Base-by-base conservation (phyloP, 2,888 invertebrate species). In the Eupithecia tripunctaria region DNA sequence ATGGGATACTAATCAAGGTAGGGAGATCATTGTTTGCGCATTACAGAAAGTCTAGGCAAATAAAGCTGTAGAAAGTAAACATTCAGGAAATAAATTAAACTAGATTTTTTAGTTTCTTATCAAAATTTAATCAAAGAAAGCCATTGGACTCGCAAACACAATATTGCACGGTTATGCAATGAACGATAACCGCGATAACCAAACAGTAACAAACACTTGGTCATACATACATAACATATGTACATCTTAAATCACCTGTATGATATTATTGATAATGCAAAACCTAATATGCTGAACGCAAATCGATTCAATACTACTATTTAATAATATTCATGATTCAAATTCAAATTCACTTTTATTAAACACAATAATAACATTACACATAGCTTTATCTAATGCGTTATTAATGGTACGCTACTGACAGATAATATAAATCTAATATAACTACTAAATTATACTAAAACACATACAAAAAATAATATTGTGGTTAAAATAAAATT, bases 131-230 rank as follows among this genome's bases (percentile, higher is more conserved):
- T 60, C 60, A 60, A 27, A 27, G 64, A n/a, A 71, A 67, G 70
- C 68, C 74, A 74, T 77, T 76, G 74, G 59, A 64, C 69, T 71
- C 66, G 36, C 72, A 70, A 56, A 74, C 66, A 47, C 47, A 67
- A 71, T 56, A 12, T 25, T 25, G 56, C 56, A 72, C 64, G 68
- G 41, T 76, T 76, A 78, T 74, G 76, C 73, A 76, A 78, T 41
- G 7, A 43, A 71, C 71, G 79, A 77, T 79, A 77, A 76, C 67
- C 41, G 18, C 73, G 71, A 75, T 65, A 56, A 63, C 63, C 21
- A 56, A 43, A 68, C 66, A 56, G 68, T 71, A 29, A 51, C 6
- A 32, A n/a, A n/a, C 51, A 64, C 43, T 68, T 71, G 73, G 76
- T 76, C 71, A 74, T 36, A 38, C 2, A 36, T 59, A 69, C 21